Base-by-base conservation (phyloP, 2,113 vertebrate species). In the Anguilla japonica region DNA sequence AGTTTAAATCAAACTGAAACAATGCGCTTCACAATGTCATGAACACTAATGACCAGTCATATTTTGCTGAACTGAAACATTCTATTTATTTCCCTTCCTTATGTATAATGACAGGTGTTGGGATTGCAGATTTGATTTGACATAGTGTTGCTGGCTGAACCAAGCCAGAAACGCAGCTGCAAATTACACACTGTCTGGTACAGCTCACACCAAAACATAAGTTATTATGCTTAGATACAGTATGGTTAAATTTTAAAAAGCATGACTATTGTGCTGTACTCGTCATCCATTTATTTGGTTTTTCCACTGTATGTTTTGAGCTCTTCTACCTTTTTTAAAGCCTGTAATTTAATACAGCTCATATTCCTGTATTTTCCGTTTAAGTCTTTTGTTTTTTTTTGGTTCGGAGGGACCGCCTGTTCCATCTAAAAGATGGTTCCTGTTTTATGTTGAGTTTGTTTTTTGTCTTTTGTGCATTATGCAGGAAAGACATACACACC, bases 401-500 rank as follows among this genome's bases (percentile, higher is more conserved):
- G 89, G 92, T 93, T 93, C 82, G 90, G 88, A 89, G 89, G 86
- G 88, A 92, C 89, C 90, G 90, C 90, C 86, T 92, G 85, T 87
- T 94, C 91, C 91, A 91, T 89, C 92, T 91, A 90, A 90, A 91
- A 90, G 92, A 93, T 92, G 87, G 92, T 92, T 94, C 87, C 89
- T 92, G 83, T 86, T 80, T 90, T 91, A 91, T 90, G 91, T 91
- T 4, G 71, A 75, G 29, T 85, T 84, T 91, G 91, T 90, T 86
- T 89, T 88, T 92, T 60, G 86, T 90, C 93, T 94, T 96, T 95
- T 96, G 95, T 94, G 88, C 89, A 93, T 94, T 95, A 91, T 95
- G 95, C 92, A 91, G 95, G 95, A 95, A 95, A 95, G 93, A 91
- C 91, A 91, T 81, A 71, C 88, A 26, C 11, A 26, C 22, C 3